Conservation (phyloP, 2,888 invertebrate species). For the Periphyllus acericola region DNA sequence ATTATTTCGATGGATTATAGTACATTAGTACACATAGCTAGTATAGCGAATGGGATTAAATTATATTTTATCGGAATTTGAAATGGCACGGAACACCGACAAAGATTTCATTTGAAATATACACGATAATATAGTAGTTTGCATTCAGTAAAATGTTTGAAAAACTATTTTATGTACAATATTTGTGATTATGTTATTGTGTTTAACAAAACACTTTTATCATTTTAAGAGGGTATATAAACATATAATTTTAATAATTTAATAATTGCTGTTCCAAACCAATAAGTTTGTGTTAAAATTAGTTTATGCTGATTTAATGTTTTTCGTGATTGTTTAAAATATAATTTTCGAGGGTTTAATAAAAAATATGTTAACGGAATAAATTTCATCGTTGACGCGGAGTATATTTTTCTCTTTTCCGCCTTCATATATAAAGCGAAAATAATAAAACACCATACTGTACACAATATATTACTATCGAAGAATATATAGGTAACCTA, state of each 20-base stretch:
- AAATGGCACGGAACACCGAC: not conserved
- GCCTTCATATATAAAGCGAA: not conserved
- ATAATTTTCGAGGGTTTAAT: constrained; percentile 4
- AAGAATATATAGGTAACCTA: not conserved
- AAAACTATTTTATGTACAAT: no score
- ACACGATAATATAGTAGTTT: not conserved
- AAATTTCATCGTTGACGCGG: not conserved
- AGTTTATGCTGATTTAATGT: not conserved
- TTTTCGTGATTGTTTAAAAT: not conserved
- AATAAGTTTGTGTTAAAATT: not conserved
- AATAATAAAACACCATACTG: not conserved
- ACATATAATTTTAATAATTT: not conserved
- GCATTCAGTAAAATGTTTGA: no score
- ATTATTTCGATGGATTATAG: not conserved
- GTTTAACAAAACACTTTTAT: not conserved
- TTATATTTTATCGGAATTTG: not conserved
- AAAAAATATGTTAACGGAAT: constrained; percentile 5
- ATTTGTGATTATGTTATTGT: no score
- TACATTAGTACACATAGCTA: not conserved
- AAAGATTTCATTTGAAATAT: not conserved
- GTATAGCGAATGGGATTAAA: not conserved
- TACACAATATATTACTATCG: not conserved
- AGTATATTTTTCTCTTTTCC: constrained; percentile 2
- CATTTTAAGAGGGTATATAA: not conserved
- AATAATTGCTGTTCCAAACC: not conserved